Conservation (phyloP, 2,888 invertebrate genomes). For the Tillus elongatus region DNA sequence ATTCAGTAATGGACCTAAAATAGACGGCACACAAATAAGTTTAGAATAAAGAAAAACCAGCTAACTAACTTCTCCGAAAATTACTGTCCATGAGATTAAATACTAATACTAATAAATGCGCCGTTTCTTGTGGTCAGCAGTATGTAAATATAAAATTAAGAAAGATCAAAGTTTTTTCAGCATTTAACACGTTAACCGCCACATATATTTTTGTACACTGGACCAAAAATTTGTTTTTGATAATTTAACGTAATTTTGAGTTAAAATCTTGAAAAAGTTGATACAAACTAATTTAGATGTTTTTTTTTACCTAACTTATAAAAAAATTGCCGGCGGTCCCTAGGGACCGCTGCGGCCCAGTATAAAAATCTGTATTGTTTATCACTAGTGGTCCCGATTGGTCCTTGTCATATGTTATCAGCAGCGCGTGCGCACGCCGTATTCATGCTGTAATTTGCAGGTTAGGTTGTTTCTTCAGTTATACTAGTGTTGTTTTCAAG, state of each 20-base stretch:
- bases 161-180: too few relatives aligned
- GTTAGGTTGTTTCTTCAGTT: too few relatives aligned
- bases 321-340: not conserved
- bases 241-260: constrained; percentile 6
- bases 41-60: too few relatives aligned
- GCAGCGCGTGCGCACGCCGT: not conserved
- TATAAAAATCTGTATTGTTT: not conserved
- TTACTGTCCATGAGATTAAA: too few relatives aligned
- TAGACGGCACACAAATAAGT: constrained; percentile 4
- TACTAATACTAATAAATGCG: too few relatives aligned
- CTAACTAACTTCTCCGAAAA: too few relatives aligned
- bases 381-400: not conserved
- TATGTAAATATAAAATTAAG: too few relatives aligned
- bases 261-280: not conserved
- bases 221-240: constrained; percentile 4
- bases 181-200: constrained; percentile 2
- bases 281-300: not conserved
- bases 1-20: constrained; percentile 71
- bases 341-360: constrained; percentile 1
- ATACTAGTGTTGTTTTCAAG: too few relatives aligned
- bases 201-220: constrained; percentile 5
- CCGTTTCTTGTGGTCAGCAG: too few relatives aligned
- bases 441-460: not conserved
- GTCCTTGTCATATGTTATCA: not conserved
- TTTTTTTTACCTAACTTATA: not conserved